A percentile compares a stretch with the other conserved stretches of the same genome.
phyloP scores from a whole-genome alignment of 2,888 invertebrate genomes.

The Embidobia sp. region DNA sequence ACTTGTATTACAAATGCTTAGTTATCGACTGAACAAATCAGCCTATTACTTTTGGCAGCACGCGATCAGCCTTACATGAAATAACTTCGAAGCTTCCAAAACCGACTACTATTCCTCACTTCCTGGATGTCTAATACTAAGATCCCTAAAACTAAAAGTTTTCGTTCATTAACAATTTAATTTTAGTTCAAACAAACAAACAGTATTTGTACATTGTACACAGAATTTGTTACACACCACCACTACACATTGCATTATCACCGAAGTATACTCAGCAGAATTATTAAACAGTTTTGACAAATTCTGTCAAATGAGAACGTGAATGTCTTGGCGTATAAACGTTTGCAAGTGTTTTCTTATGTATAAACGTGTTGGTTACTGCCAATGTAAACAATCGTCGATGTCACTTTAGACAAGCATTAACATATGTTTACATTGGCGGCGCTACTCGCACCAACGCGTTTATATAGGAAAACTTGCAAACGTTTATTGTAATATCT shows the following conservation, averaged over 20 bases:
- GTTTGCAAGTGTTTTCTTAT: no score
- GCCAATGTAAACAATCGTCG: no score
- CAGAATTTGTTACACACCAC: no score
- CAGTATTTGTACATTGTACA: background rate
- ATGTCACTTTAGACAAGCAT: no score
- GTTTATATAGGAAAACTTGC: no score
- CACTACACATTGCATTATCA: constrained; percentile 68
- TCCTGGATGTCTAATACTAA: constrained; percentile 60
- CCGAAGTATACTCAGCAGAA: constrained; percentile 66
- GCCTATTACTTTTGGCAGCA: constrained; percentile 57
- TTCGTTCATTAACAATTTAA: background rate
- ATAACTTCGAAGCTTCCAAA: constrained; percentile 57
- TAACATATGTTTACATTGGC: no score
- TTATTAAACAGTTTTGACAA: constrained; percentile 63
- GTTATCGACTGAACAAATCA: constrained; percentile 6
- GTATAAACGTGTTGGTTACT: no score
- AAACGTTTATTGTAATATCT: no score
- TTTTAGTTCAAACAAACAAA: background rate
- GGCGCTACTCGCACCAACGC: no score
- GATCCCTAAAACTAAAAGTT: constrained; percentile 50
- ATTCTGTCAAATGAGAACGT: constrained; percentile 52
- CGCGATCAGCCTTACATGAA: constrained; percentile 38
- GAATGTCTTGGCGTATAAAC: no score
- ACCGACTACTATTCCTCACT: constrained; percentile 37
- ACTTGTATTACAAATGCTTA: no score